Evolutionary conservation across 1,140 invertebrate species (phyloP).

Genomic region (Drosophila setifemur): DNA sequence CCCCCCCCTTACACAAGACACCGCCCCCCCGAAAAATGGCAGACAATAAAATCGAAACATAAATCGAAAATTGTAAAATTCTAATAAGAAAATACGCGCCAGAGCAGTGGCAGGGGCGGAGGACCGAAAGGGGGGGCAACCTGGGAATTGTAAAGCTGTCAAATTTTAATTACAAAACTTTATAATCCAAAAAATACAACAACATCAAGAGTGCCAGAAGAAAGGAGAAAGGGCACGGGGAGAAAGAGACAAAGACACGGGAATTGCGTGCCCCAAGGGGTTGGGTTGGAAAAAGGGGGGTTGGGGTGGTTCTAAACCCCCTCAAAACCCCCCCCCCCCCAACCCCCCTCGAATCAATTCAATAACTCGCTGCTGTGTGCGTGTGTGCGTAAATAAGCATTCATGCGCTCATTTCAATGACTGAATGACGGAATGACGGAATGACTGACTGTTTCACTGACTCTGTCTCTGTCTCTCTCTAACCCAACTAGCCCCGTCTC

Average conservation of each 20-base stretch:
- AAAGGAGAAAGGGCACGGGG: background rate
- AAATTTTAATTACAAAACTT: constrained; percentile 81
- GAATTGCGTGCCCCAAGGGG: constrained; percentile 28
- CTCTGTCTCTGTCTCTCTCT: constrained; percentile 9
- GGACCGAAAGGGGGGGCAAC: background rate
- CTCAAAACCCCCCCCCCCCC: background rate
- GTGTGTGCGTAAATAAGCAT: constrained; percentile 67
- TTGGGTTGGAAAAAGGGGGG: background rate
- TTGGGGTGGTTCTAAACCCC: background rate
- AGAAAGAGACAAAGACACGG: constrained; percentile 12
- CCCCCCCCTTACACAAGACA: background rate
- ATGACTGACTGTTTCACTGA: constrained; percentile 50
- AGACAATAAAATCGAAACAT: constrained; percentile 79
- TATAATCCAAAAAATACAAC: constrained; percentile 80
- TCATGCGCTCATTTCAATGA: constrained; percentile 35
- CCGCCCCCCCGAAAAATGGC: constrained; percentile 21
- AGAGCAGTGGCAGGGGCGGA: no score
- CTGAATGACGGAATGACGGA: constrained; percentile 52
- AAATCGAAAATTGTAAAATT: constrained; percentile 79
- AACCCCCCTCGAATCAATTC: constrained; percentile 61
- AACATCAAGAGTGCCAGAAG: constrained; percentile 4
- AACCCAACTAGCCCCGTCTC: background rate
- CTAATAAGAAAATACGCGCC: constrained; percentile 55
- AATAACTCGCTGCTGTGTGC: constrained; percentile 66
- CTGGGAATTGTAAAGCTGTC: constrained; percentile 81